These are phyloP conservation scores for Eumeta japonica DNA, from an alignment of 1,140 invertebrate genomes.

Conservation along the genomic window DNA sequence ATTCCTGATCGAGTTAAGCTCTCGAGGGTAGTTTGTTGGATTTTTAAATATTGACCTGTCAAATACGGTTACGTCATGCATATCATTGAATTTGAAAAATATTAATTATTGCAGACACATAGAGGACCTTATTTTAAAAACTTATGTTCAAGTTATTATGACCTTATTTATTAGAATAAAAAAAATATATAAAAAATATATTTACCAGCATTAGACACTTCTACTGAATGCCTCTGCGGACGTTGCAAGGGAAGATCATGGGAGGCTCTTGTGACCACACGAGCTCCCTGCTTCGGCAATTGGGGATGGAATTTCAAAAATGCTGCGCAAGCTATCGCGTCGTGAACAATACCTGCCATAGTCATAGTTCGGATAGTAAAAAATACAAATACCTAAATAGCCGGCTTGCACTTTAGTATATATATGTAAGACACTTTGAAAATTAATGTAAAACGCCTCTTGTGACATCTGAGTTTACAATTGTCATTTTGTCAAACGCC, in stretches of 20 bases:
- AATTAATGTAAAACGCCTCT: no score
- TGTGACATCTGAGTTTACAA: no score
- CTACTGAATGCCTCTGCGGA: constrained; percentile 81
- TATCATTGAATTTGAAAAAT: no score
- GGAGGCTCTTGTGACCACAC: constrained; percentile 64
- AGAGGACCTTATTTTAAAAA: neutral
- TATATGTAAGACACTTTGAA: no score
- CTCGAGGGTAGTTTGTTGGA: constrained; percentile 75
- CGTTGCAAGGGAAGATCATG: constrained; percentile 45
- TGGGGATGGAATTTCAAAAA: constrained; percentile 94
- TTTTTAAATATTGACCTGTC: constrained; percentile 70
- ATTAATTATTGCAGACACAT: neutral
- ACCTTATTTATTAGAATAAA: neutral
- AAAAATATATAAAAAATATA: neutral
- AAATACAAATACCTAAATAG: constrained; percentile 2
- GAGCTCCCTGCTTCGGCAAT: constrained; percentile 76
- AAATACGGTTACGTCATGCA: constrained; percentile 5
- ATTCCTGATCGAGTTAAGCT: constrained; percentile 70
- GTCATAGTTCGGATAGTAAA: no score
- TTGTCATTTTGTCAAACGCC: no score
- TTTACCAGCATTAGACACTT: constrained; percentile 72
- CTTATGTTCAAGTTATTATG: neutral
- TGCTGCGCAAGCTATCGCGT: constrained; percentile 95
- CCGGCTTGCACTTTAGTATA: neutral
- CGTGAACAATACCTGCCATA: constrained; percentile 80